Conservation (phyloP, 2,888 invertebrate genomes). For the Athalia cordata region DNA sequence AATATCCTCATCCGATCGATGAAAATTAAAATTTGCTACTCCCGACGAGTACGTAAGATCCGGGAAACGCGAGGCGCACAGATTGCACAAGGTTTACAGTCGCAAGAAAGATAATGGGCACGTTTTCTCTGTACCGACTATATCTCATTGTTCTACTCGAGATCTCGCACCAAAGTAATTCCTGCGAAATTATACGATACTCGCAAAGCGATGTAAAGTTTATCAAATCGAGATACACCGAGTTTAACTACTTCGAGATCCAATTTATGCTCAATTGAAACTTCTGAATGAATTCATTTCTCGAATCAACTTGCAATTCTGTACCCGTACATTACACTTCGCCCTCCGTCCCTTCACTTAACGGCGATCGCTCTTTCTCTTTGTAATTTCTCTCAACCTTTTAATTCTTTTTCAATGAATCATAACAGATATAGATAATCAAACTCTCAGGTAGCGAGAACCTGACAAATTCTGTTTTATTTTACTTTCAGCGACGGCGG, state of each 20-base stretch:
- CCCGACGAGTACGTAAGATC: background rate
- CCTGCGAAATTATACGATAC: constrained; percentile 26
- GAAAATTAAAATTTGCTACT: constrained; percentile 63
- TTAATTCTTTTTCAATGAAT: background rate
- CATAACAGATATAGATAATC: background rate
- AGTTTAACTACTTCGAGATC: constrained; percentile 38
- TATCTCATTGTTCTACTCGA: constrained; percentile 12
- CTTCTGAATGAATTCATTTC: constrained; percentile 37
- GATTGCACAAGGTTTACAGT: constrained; percentile 10
- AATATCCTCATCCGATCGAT: constrained; percentile 61
- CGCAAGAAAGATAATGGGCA: constrained; percentile 12
- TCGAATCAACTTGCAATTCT: constrained; percentile 31
- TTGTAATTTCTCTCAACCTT: background rate
- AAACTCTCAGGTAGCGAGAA: background rate
- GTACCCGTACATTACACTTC: constrained; percentile 8
- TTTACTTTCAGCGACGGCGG: constrained; percentile 73
- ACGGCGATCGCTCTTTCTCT: background rate
- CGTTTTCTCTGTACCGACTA: background rate
- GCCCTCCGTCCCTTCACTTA: background rate
- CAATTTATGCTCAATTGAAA: constrained; percentile 42
- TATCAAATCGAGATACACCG: constrained; percentile 32
- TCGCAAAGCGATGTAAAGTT: constrained; percentile 21
- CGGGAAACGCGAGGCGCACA: background rate
- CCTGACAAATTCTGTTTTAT: constrained; percentile 42
- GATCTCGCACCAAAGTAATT: constrained; percentile 22